phyloP scores from a whole-genome alignment of 1,140 invertebrate genomes.

The Diachasma alloeum region DNA sequence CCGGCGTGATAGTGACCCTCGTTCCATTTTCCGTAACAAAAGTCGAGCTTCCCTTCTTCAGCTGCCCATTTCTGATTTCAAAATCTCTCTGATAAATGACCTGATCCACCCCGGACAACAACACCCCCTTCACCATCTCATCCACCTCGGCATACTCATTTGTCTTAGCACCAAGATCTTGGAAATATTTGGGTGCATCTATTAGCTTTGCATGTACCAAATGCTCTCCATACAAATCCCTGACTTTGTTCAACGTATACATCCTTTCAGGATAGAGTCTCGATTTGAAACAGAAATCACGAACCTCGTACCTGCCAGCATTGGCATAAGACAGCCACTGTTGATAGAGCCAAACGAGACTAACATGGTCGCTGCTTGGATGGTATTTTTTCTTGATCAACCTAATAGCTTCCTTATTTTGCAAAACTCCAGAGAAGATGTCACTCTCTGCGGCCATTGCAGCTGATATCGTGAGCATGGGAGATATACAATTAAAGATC shows the following conservation, averaged over 20 bases:
- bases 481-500: conserved; percentile 64
- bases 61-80: conserved; percentile 61
- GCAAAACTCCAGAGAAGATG: conserved; percentile 46
- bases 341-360: conserved; percentile 62
- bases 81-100: conserved; percentile 59
- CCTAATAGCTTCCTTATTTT: conserved; percentile 53
- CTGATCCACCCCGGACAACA: conserved; percentile 66
- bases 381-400: conserved; percentile 63
- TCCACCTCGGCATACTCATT: conserved; percentile 63
- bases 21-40: conserved; percentile 61
- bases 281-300: conserved; percentile 54
- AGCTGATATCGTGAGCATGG: conserved; percentile 54
- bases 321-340: conserved; percentile 55
- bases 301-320: conserved; percentile 34
- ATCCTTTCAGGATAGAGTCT: conserved; percentile 59
- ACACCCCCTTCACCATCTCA: conserved; percentile 62
- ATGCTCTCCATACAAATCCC: conserved; percentile 45
- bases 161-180: conserved; percentile 30
- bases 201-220: not conserved
- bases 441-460: conserved; percentile 45
- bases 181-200: conserved; percentile 29
- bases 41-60: conserved; percentile 50
- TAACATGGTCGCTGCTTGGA: conserved; percentile 66
- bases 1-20: conserved; percentile 61
- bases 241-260: conserved; percentile 57